These are phyloP conservation scores for Apodemus sylvaticus DNA, from an alignment of 2,113 vertebrate genomes.

Conservation along the genomic window DNA sequence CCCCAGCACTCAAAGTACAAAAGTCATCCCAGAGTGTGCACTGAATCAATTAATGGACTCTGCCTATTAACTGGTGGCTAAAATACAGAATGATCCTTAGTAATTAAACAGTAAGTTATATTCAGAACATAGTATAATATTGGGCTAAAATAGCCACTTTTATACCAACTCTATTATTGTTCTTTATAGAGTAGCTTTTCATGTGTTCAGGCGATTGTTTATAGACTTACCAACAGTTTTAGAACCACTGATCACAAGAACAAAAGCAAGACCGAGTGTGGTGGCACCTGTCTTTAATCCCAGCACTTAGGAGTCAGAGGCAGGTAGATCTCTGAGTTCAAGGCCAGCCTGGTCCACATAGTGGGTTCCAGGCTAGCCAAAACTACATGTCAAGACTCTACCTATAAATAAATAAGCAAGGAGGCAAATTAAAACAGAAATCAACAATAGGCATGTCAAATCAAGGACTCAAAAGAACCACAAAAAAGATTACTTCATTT, in stretches of 20 bases:
- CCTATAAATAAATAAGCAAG: not conserved
- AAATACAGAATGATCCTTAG: slow-evolving; percentile 26
- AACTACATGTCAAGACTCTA: not conserved
- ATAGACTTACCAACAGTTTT: not conserved
- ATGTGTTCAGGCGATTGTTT: not conserved
- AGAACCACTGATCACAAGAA: not conserved
- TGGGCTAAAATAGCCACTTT: not conserved
- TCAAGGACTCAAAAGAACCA: not conserved
- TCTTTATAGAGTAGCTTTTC: not conserved
- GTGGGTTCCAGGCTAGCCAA: not conserved
- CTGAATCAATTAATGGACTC: not conserved
- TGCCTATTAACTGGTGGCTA: not conserved
- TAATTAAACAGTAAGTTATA: not conserved
- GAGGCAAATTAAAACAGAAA: not conserved
- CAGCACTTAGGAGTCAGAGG: not conserved
- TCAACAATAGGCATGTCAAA: not conserved
- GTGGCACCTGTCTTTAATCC: not conserved
- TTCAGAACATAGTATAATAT: not conserved
- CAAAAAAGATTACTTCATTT: not conserved
- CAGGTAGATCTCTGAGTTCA: not conserved
- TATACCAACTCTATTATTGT: not conserved
- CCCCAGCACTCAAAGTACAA: not conserved
- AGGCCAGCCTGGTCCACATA: not conserved
- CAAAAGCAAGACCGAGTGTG: not conserved
- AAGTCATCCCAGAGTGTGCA: not conserved